phyloP scores from a whole-genome alignment of 2,888 invertebrate genomes.

The Oithona nana region DNA sequence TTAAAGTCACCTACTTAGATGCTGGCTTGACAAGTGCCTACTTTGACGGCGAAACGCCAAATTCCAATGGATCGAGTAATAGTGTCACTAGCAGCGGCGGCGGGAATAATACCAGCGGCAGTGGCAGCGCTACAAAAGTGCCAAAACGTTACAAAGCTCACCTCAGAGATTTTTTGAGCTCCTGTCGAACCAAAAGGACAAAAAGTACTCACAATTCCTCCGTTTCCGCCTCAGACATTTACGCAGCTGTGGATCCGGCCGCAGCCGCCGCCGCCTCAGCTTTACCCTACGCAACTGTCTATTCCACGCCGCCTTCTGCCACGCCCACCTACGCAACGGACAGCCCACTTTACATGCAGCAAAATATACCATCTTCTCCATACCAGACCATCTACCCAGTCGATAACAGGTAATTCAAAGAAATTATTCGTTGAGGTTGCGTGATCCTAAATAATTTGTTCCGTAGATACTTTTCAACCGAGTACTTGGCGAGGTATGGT shows the following conservation, averaged over 20 bases:
- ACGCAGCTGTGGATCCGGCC: neutral
- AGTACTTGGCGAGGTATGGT: conserved; percentile 37
- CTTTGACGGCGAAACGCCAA: conserved; percentile 49
- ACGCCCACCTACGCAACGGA: conserved; percentile 26
- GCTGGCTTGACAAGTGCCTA: conserved; percentile 76
- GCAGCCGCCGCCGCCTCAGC: conserved; percentile 20
- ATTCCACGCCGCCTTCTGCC: conserved; percentile 40
- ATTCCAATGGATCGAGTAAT: conserved; percentile 40
- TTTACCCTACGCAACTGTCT: conserved; percentile 25
- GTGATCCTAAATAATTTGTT: neutral
- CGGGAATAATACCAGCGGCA: conserved; percentile 21
- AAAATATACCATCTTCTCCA: conserved; percentile 39
- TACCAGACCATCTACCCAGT: conserved; percentile 25
- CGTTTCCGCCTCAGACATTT: conserved; percentile 20
- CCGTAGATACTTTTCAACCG: conserved; percentile 17
- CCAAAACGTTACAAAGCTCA: conserved; percentile 83
- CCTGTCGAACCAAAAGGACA: conserved; percentile 60
- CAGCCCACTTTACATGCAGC: conserved; percentile 41
- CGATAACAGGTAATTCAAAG: conserved; percentile 44
- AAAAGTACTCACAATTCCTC: conserved; percentile 24
- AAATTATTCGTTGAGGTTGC: no score
- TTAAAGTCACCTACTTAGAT: conserved; percentile 92
- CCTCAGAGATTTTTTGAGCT: conserved; percentile 72
- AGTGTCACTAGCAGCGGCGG: conserved; percentile 31
- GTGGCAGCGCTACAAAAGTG: conserved; percentile 42